A percentile compares a stretch with the other conserved stretches of the same genome.
Evolutionary conservation across 2,113 vertebrate genomes (phyloP).

Genomic region (Misgurnus anguillicaudatus): DNA sequence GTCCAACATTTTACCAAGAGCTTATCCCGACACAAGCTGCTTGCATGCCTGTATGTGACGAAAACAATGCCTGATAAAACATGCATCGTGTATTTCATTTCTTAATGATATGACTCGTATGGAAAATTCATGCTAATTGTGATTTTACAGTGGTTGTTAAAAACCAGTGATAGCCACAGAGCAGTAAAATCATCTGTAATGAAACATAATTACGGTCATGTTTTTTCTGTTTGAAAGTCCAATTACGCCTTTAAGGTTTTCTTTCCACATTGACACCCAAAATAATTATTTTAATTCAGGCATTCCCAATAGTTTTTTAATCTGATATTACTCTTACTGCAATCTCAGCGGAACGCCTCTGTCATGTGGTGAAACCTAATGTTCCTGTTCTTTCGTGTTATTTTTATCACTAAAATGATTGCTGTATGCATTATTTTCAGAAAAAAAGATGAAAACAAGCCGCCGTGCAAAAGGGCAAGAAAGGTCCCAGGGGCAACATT

Average conservation of each 20-base stretch:
- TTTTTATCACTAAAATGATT: neutral
- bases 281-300: constrained; percentile 25
- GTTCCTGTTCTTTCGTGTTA: neutral
- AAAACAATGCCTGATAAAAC: neutral
- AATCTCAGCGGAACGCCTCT: neutral
- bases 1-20: neutral
- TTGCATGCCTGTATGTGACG: neutral
- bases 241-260: constrained; percentile 2
- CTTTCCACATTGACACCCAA: neutral
- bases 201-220: constrained; percentile 54
- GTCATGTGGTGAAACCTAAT: neutral
- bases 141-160: constrained; percentile 1
- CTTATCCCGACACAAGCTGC: neutral
- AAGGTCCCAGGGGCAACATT: constrained; percentile 12
- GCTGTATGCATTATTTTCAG: neutral
- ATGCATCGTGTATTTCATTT: neutral
- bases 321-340: neutral
- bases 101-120: neutral
- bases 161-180: constrained; percentile 32
- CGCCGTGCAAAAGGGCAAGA: neutral
- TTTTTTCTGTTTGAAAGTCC: constrained; percentile 49
- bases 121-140: constrained; percentile 15
- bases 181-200: constrained; percentile 50
- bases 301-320: neutral
- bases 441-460: neutral